These are phyloP conservation scores for Agelastica alni DNA, from an alignment of 2,888 invertebrate species.

Conservation along the genomic window DNA sequence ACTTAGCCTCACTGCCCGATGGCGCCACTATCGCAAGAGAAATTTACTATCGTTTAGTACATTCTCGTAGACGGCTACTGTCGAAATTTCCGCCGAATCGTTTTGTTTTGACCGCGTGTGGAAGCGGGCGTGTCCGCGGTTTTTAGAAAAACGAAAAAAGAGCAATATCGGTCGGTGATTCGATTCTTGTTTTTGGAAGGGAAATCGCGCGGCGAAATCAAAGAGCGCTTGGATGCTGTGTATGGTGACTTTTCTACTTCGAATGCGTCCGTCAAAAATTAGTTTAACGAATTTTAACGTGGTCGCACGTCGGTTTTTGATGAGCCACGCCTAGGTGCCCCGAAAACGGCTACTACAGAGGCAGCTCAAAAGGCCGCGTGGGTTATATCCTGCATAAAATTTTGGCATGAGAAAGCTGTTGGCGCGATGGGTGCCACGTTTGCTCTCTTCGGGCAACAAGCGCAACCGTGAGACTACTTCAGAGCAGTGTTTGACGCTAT, in stretches of 20 bases:
- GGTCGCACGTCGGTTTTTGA: no score
- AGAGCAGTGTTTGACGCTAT: not conserved
- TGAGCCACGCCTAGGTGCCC: no score
- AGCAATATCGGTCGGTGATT: not conserved
- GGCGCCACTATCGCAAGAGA: not conserved
- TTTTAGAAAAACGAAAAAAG: not conserved
- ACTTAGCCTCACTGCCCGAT: not conserved
- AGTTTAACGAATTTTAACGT: not conserved
- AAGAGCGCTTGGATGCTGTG: not conserved
- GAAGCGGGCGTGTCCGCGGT: not conserved
- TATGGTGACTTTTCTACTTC: not conserved
- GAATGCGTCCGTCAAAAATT: not conserved
- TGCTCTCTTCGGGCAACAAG: not conserved
- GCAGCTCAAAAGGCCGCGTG: not conserved
- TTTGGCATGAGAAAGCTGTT: not conserved
- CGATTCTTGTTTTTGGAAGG: no score
- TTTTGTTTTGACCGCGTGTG: not conserved
- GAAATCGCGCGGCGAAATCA: not conserved
- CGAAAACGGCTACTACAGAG: not conserved
- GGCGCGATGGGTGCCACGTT: not conserved
- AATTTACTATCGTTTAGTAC: not conserved
- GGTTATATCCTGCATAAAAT: not conserved
- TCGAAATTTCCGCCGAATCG: not conserved
- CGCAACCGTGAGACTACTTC: not conserved
- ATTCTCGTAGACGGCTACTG: not conserved